Evolutionary conservation across 2,797 vertebrate species (phyloP), one percentile per base, ranked within the genome.

Genomic region (Salarias fasciatus): DNA sequence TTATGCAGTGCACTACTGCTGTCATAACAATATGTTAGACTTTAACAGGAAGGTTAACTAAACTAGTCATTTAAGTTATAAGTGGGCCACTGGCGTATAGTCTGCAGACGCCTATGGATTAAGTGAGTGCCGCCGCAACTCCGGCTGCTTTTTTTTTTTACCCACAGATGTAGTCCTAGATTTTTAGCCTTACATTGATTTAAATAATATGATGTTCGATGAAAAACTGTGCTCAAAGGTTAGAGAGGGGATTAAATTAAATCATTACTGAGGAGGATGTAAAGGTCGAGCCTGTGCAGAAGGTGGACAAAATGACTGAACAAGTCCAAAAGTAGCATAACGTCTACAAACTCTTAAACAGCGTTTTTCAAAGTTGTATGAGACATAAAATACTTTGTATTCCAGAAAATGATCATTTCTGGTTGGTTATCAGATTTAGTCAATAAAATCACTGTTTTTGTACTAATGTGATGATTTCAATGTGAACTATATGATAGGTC

Each of bases 31-130:
- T 91, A 86, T 86, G 88, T 93, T 91, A 87, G 53, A 83, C 88
- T 93, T 93, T 84, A 91, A 87, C 86, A 82, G 81, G 86, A 89
- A 90, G 81, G 92, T 94, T 94, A 92, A 91, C 85, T 93, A 92
- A 94, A 93, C 87, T 91, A 93, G 90, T 92, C 87, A 92, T 94
- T 92, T 92, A 93, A 90, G 91, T 93, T 90, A 92, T 93, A 94
- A 92, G 75, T 93, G 92, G 82, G 83, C 84, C 80, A 93, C 84
- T 89, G 82, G 88, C 82, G 84, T 90, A 76, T 38, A 24, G 80
- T 72, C 82, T 73, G 67, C 30, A 1, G 81, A 30, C 63, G 54
- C 54, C 76, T 74, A 72, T 48, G 56, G 63, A 84, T 79, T 66
- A 72, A 51, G 57, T 33, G 53, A 8, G 42, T 36, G 44, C 46